Base-by-base conservation (phyloP, 2,113 vertebrate genomes). In the Sorex fumeus region DNA sequence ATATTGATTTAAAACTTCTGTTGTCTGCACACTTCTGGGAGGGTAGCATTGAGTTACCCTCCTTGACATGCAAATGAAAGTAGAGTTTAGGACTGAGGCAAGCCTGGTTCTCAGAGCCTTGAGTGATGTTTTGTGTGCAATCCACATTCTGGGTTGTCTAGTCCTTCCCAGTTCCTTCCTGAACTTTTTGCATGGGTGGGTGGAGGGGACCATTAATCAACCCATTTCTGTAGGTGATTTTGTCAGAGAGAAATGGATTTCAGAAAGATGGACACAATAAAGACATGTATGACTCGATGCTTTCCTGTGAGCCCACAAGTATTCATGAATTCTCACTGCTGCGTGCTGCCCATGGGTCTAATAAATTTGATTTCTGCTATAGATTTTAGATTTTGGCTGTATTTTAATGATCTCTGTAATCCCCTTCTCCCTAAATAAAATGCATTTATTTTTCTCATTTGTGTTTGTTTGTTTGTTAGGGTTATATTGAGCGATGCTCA, bases 1-100 rank as follows among this genome's bases (percentile, higher is more conserved):
- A 97, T 96, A 95, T 97, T 96, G 95, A 92, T 88, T 92, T 91
- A 91, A 93, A 91, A 82, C 84, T 70, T 92, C 84, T 84, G 76
- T 89, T 90, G 92, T 83, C 6, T 89, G 50, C 53, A 67, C 78
- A 70, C 82, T 87, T 87, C 77, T 92, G 89, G 62, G 72, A 75
- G 19, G 27, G 19, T 88, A 74, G 76, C 67, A 66, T 28, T 69
- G 40, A 66, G 57, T 66, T 66, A 62, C n/a, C 2, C 45, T 23
- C 25, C n/a, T 86, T 80, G 84, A 80, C 28, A 13, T 34, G 0
- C 43, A 75, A 88, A 88, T 95, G 86, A 64, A 91, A 74, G 34
- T 64, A 16, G 67, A 69, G 53, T 69, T 30, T 43, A 78, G 36
- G 66, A 88, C 76, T 53, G 7, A 30, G 21, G 32, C 9, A 77